Base-by-base conservation (phyloP, 2,888 invertebrate genomes). In the Uloborus plumipes region DNA sequence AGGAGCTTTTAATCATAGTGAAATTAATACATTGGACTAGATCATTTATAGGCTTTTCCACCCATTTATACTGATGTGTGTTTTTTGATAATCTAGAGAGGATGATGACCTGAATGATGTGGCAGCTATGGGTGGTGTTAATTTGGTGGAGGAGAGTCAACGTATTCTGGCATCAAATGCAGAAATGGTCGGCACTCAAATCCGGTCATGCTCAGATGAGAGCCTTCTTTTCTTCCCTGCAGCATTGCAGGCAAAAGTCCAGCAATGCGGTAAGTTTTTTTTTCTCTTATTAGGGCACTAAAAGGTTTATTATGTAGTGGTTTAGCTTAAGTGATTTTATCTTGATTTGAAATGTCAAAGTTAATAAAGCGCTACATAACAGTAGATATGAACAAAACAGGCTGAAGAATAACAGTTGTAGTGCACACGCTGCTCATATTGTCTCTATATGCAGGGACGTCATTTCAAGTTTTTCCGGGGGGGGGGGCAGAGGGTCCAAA, bases 51-150 rank as follows among this genome's bases (percentile, higher is more conserved):
- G 39, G 16, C 55, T 18, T n/a, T 15, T 6, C n/a, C 16, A 1
- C 16, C 16, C 22, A 15, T 6, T 2, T 59, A 59, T 59, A 26
- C 13, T 20, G 13, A 20, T 22, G 14, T 49, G 51, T 67, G 1
- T 49, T 67, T 67, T 14, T 3, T 69, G 26, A 4, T 16, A 20
- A 50, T 67, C 49, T 20, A 84, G 93, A 85, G 96, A 95, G 61
- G 97, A 98, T 88, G 98, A 98, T 89, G 98, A 99, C 89, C 98
- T 98, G 87, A 99, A 99, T 88, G 98, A 99, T 90, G 98, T 99
- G 16, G 98, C 98, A 47, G 98, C 98, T 16, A 98, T 99, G 98
- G 98, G 98, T 85, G 98, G 98, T 70, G 98, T 99, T 72, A 99
- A 99, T 90, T 91, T 99, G 87, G 94, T 95, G 0, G 98, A 99